A percentile compares a stretch with the other conserved stretches of the same genome.
These are phyloP conservation scores for Pteropus alecto DNA, from an alignment of 2,113 vertebrate species.

Conservation along the genomic window DNA sequence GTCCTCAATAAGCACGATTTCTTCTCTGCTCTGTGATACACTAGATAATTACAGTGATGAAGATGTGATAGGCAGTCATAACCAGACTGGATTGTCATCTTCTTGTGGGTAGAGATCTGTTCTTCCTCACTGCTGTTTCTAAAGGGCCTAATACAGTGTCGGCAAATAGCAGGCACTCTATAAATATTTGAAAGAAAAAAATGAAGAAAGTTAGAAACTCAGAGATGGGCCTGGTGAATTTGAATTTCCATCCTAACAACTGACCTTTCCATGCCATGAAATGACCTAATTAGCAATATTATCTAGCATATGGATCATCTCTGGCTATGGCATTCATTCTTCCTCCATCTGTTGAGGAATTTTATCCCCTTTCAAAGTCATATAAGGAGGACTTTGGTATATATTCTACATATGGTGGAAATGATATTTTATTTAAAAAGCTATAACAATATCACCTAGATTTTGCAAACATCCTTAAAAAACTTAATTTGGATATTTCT, in stretches of 20 bases:
- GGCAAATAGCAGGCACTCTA: neutral
- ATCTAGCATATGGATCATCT: conserved; percentile 60
- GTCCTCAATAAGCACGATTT: neutral
- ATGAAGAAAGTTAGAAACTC: conserved; percentile 20
- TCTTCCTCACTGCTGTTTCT: neutral
- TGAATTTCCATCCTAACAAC: conserved; percentile 61
- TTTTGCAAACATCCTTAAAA: conserved; percentile 48
- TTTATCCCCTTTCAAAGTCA: conserved; percentile 64
- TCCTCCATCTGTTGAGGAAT: conserved; percentile 68
- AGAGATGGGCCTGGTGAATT: conserved; percentile 2
- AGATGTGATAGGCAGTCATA: neutral
- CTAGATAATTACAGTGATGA: neutral
- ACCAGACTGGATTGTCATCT: neutral
- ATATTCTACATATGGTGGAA: conserved; percentile 2
- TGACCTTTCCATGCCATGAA: conserved; percentile 69
- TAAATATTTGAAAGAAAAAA: conserved; percentile 18
- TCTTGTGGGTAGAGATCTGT: neutral
- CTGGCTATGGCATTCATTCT: conserved; percentile 49
- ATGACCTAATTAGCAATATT: conserved; percentile 50
- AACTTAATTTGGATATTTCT: conserved; percentile 19
- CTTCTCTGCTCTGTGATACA: neutral
- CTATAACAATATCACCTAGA: conserved; percentile 42
- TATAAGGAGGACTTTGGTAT: conserved; percentile 56
- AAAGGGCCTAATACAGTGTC: neutral
- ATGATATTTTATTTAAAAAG: conserved; percentile 60